Conservation (phyloP, 1,140 invertebrate species). For the Formica exsecta region DNA sequence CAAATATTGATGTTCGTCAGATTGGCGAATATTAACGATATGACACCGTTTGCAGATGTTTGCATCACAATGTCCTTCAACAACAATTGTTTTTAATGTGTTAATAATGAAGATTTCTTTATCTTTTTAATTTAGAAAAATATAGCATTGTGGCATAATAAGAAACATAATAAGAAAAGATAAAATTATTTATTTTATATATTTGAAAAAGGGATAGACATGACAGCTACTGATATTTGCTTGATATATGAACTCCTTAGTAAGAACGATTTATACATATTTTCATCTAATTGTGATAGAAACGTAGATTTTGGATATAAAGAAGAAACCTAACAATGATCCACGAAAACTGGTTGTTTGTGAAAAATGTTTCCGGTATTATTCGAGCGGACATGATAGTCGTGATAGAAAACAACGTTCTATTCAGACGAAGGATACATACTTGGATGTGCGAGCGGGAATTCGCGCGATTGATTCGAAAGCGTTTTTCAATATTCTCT, state of each 20-base stretch:
- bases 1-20: slow-evolving; percentile 53
- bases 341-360: slow-evolving; percentile 32
- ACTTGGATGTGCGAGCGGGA: background rate
- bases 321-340: slow-evolving; percentile 47
- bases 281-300: slow-evolving; percentile 27
- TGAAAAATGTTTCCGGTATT: slow-evolving; percentile 53
- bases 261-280: slow-evolving; percentile 45
- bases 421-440: slow-evolving; percentile 57
- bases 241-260: slow-evolving; percentile 39
- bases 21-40: slow-evolving; percentile 17
- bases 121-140: background rate
- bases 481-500: slow-evolving; percentile 67
- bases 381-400: slow-evolving; percentile 48
- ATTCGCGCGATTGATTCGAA: slow-evolving; percentile 56
- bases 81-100: background rate
- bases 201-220: slow-evolving; percentile 6
- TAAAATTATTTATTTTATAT: background rate
- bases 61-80: background rate
- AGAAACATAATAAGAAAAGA: background rate
- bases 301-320: slow-evolving; percentile 40
- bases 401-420: slow-evolving; percentile 58
- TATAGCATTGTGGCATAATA: background rate
- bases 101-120: background rate
- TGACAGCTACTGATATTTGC: background rate
- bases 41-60: background rate